Percentiles rank a stretch among this genome's conserved stretches.
phyloP scores from a whole-genome alignment of 1,140 invertebrate species.

The Ostrea edulis region DNA sequence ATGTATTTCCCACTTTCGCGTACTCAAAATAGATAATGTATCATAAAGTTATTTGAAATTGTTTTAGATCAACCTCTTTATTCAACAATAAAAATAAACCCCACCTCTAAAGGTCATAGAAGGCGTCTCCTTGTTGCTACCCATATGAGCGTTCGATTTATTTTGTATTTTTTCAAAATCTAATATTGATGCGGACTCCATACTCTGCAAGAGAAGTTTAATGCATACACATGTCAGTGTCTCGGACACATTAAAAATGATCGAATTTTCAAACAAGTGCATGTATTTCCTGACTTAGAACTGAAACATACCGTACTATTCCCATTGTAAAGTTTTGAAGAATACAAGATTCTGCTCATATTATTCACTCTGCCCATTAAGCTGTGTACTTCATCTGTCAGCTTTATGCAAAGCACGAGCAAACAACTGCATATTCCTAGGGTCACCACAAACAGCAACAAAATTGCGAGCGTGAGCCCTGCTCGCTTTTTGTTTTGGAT shows the following conservation, averaged over 20 bases:
- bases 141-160: background rate
- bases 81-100: background rate
- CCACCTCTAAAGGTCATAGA: background rate
- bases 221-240: background rate
- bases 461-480: background rate
- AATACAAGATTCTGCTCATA: background rate
- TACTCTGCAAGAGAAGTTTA: background rate
- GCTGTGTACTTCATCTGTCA: background rate
- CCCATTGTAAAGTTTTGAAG: background rate
- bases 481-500: background rate
- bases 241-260: background rate
- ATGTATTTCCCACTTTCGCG: too few relatives aligned
- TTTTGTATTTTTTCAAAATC: background rate
- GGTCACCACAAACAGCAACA: background rate
- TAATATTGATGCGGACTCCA: background rate
- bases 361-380: background rate
- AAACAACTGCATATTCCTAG: background rate
- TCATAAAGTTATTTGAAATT: background rate
- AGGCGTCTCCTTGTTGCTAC: background rate
- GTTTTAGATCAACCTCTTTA: background rate
- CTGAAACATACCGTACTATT: background rate
- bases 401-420: background rate
- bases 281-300: background rate
- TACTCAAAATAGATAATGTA: too few relatives aligned
- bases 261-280: background rate